Conservation (phyloP, 2,113 vertebrate species). For the Hippocampus barbouri region DNA sequence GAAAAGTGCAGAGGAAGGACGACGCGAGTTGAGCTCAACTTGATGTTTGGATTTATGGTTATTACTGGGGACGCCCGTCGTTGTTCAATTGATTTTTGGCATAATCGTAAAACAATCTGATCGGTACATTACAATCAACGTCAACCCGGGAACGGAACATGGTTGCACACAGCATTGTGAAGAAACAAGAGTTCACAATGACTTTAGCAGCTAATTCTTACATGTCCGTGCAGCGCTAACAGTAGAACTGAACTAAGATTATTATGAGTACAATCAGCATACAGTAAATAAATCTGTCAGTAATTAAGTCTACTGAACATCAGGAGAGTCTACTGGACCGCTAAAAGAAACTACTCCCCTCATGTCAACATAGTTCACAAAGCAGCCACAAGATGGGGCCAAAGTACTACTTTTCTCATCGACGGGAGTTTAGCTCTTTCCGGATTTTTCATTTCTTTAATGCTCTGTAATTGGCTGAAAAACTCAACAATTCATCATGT, state of each 20-base stretch:
- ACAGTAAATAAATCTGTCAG: neutral
- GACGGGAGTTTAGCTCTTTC: no score
- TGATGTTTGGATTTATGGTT: slow-evolving; percentile 3
- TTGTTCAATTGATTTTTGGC: neutral
- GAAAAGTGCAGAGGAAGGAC: neutral
- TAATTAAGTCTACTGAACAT: neutral
- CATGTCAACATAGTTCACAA: no score
- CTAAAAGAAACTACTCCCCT: no score
- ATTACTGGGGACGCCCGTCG: neutral
- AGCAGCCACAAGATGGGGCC: neutral
- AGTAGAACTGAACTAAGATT: neutral
- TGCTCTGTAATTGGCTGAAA: no score
- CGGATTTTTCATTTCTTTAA: no score
- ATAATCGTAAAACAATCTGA: neutral
- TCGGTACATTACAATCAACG: neutral
- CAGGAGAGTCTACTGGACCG: no score
- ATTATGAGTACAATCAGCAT: neutral
- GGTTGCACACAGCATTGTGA: no score
- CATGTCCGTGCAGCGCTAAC: no score
- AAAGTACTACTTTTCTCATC: neutral
- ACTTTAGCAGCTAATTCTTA: no score
- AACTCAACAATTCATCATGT: no score
- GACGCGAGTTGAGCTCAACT: neutral
- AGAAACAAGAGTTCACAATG: no score
- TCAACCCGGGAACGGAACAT: neutral